phyloP scores from a whole-genome alignment of 2,888 invertebrate genomes.

The Cheilosia grossa region DNA sequence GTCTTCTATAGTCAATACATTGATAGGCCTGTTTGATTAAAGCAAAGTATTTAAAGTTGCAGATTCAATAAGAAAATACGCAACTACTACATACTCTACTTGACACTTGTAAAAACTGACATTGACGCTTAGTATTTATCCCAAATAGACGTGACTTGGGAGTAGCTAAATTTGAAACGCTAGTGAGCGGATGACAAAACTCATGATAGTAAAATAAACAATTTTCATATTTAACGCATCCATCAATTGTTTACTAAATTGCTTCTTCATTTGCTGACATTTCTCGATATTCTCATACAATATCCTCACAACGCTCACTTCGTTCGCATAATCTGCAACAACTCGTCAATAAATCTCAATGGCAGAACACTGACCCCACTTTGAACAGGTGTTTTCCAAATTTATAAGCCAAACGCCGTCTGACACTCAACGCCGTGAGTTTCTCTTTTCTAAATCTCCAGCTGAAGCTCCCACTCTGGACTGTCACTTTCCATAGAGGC shows the following conservation, averaged over 20 bases:
- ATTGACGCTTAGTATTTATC: too few species aligned
- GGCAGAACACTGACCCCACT: conserved; percentile 34
- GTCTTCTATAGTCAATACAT: too few species aligned
- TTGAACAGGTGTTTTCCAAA: conserved; percentile 51
- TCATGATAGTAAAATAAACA: background rate
- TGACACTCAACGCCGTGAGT: conserved; percentile 26
- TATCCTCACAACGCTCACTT: background rate
- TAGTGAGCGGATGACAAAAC: too few species aligned
- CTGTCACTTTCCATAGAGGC: conserved; percentile 58
- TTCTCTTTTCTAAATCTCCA: conserved; percentile 70
- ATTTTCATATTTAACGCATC: background rate
- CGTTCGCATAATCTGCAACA: conserved; percentile 35
- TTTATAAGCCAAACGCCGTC: conserved; percentile 33
- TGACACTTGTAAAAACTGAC: too few species aligned
- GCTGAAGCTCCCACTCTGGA: conserved; percentile 25
- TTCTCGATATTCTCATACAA: background rate
- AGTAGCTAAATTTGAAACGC: too few species aligned
- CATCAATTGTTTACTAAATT: background rate
- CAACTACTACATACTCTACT: too few species aligned
- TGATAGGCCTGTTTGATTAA: too few species aligned
- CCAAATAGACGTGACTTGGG: too few species aligned
- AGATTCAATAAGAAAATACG: too few species aligned
- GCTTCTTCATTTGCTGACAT: background rate
- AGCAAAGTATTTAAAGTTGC: too few species aligned
- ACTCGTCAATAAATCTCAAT: conserved; percentile 42